These are phyloP conservation scores for Hesperia comma DNA, from an alignment of 2,888 invertebrate genomes.

Conservation along the genomic window DNA sequence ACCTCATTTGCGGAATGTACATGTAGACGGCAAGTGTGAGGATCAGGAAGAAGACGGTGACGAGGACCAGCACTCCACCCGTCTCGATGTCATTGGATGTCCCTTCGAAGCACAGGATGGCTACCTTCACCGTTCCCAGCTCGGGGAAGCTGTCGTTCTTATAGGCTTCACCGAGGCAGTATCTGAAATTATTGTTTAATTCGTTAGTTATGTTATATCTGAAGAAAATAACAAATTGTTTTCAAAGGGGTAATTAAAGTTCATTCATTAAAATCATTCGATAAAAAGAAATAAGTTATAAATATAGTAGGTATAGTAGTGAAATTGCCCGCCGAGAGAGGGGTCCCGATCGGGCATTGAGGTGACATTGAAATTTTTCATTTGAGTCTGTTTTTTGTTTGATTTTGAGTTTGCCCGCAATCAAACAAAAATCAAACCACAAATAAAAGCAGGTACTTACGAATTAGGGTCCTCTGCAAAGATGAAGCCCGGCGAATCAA, in stretches of 20 bases:
- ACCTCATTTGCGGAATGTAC: conserved; percentile 85
- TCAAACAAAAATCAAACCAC: neutral
- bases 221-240: too few species aligned
- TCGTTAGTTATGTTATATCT: too few species aligned
- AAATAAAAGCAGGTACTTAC: conserved; percentile 54
- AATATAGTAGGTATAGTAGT: too few species aligned
- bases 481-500: conserved; percentile 62
- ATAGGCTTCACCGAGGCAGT: conserved; percentile 65
- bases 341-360: too few species aligned
- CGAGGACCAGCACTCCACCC: conserved; percentile 71
- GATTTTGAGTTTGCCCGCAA: too few species aligned
- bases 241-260: too few species aligned
- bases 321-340: too few species aligned
- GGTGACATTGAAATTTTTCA: too few species aligned
- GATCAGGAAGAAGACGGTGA: conserved; percentile 85
- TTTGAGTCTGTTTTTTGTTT: too few species aligned
- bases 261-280: too few species aligned
- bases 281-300: too few species aligned
- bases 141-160: conserved; percentile 49
- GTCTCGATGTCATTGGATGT: conserved; percentile 82
- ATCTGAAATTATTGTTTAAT: conserved; percentile 54
- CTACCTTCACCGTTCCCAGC: conserved; percentile 58
- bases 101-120: conserved; percentile 87
- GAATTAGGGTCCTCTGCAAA: conserved; percentile 67
- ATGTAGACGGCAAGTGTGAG: conserved; percentile 85